Evolutionary conservation across 2,113 vertebrate genomes (phyloP).

Genomic region (Cochlearius cochlearius): DNA sequence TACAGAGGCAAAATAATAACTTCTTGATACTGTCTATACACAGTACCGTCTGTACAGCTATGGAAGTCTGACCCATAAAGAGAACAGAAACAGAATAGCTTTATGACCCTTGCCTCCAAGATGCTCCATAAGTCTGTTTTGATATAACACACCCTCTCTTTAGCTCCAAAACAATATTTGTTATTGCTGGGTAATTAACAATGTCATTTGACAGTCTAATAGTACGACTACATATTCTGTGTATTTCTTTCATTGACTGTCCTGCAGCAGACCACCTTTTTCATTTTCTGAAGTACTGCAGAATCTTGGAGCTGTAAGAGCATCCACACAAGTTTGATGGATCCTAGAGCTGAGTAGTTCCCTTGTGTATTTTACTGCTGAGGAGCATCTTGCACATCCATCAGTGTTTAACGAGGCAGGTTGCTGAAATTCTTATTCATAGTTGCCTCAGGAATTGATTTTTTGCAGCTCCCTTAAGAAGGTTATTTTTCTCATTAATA

Average conservation of each 20-base stretch:
- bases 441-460: not conserved
- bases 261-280: not conserved
- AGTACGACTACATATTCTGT: rapidly evolving
- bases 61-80: not conserved
- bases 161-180: not conserved
- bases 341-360: not conserved
- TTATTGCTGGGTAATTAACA: not conserved
- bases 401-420: not conserved
- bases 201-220: not conserved
- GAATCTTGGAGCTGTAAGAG: not conserved
- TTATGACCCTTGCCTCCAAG: not conserved
- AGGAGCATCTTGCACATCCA: not conserved
- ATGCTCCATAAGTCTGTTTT: not conserved
- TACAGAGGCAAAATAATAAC: not conserved
- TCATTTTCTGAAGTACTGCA: not conserved
- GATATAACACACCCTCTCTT: not conserved
- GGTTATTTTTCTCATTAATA: not conserved
- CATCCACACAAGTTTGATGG: not conserved
- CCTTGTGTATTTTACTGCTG: not conserved
- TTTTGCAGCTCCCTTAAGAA: not conserved
- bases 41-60: not conserved
- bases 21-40: not conserved
- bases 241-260: not conserved
- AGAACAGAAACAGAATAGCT: not conserved
- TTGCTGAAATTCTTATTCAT: not conserved